A percentile compares a stretch with the other conserved stretches of the same genome.
Conservation (phyloP, 2,888 invertebrate genomes). For the Polymixis lichenea region DNA sequence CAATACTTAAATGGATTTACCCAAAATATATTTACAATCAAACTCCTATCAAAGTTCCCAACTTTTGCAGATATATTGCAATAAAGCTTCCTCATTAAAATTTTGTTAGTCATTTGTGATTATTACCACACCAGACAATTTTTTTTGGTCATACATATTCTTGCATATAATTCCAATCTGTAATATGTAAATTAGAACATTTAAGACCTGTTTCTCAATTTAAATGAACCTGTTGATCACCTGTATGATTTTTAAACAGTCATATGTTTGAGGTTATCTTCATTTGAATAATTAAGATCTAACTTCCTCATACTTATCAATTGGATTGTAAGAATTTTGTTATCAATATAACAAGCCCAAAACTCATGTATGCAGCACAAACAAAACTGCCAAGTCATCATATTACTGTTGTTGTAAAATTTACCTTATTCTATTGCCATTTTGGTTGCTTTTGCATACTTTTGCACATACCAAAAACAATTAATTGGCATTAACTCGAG, state of each 20-base stretch:
- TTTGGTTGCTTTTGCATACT: constrained; percentile 40
- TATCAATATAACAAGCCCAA: constrained; percentile 15
- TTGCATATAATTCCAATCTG: constrained; percentile 8
- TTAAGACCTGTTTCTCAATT: constrained; percentile 21
- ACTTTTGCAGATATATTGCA: not conserved
- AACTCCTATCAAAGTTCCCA: not conserved
- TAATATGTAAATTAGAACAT: constrained; percentile 38
- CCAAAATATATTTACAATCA: not conserved
- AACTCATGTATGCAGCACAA: constrained; percentile 3
- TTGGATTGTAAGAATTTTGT: constrained; percentile 4
- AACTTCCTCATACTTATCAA: constrained; percentile 27
- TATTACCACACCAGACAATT: not conserved
- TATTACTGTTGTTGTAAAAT: constrained; percentile 34
- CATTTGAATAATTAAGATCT: not conserved
- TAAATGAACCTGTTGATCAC: constrained; percentile 34
- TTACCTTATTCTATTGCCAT: constrained; percentile 31
- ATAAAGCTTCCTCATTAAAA: not conserved
- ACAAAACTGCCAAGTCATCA: constrained; percentile 63
- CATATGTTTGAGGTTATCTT: constrained; percentile 50
- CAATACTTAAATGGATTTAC: not conserved
- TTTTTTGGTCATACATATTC: not conserved
- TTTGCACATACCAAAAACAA: constrained; percentile 33
- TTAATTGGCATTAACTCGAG: constrained; percentile 56
- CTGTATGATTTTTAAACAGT: not conserved
- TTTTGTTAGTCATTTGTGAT: not conserved